Conservation (phyloP, 2,888 invertebrate genomes). For the Toxonevra muliebris region DNA sequence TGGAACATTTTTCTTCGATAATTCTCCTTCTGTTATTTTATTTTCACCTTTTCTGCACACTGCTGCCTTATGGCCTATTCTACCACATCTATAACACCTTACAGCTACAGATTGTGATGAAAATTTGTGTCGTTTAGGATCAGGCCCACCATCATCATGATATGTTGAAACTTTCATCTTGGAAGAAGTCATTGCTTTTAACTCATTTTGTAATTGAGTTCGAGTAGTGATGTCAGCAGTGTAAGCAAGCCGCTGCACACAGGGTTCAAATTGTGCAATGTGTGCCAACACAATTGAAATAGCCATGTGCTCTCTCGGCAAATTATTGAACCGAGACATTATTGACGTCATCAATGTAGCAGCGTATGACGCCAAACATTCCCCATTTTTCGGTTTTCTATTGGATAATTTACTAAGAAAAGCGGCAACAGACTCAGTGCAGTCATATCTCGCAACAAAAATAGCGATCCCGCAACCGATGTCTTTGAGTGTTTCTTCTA, state of each 20-base stretch:
- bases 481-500: no score
- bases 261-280: constrained; percentile 3
- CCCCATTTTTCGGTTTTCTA: constrained; percentile 23
- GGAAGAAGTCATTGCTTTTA: not conserved
- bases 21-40: no score
- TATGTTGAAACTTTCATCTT: not conserved
- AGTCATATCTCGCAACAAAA: no score
- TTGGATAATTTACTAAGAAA: not conserved
- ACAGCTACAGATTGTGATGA: no score
- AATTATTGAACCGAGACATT: constrained; percentile 12
- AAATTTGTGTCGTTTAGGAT: not conserved
- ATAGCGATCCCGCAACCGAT: no score
- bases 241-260: no score
- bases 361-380: constrained; percentile 24
- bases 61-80: constrained; percentile 10
- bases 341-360: constrained; percentile 13
- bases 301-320: constrained; percentile 2
- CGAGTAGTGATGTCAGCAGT: no score
- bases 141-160: not conserved
- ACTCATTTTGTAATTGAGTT: no score
- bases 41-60: no score
- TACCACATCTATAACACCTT: constrained; percentile 18
- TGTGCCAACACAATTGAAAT: not conserved
- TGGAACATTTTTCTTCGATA: no score
- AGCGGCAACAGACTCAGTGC: no score